A percentile compares a stretch with the other conserved stretches of the same genome.
Evolutionary conservation across 2,888 invertebrate species (phyloP).

Genomic region (Sipha maydis): DNA sequence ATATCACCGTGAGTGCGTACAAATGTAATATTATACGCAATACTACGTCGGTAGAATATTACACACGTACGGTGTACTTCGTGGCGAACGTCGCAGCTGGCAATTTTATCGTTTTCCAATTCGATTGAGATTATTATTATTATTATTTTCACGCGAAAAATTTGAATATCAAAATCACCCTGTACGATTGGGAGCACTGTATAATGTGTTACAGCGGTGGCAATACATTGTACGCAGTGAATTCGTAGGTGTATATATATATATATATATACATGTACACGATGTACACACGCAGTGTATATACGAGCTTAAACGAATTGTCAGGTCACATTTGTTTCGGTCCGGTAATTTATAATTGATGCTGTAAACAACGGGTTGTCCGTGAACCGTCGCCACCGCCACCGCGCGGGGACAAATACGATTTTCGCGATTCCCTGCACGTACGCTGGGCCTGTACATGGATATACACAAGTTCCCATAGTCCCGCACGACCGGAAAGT

Average conservation of each 20-base stretch:
- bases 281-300: background rate
- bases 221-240: background rate
- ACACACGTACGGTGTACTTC: too few species aligned
- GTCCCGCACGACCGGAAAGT: background rate
- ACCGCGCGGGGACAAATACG: background rate
- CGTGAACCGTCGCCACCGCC: background rate
- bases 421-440: conserved; percentile 34
- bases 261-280: background rate
- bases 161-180: background rate
- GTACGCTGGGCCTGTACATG: background rate
- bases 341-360: conserved; percentile 54
- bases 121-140: background rate
- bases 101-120: background rate
- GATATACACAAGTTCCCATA: background rate
- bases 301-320: conserved; percentile 24
- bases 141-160: background rate
- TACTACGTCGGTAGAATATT: too few species aligned
- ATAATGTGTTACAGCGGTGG: background rate
- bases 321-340: conserved; percentile 37
- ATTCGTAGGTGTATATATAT: too few species aligned
- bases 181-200: background rate
- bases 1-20: too few species aligned
- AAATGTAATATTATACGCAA: too few species aligned
- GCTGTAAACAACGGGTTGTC: conserved; percentile 50
- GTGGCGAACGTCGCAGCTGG: background rate